Base-by-base conservation (phyloP, 2,113 vertebrate genomes). In the Lonchura striata region DNA sequence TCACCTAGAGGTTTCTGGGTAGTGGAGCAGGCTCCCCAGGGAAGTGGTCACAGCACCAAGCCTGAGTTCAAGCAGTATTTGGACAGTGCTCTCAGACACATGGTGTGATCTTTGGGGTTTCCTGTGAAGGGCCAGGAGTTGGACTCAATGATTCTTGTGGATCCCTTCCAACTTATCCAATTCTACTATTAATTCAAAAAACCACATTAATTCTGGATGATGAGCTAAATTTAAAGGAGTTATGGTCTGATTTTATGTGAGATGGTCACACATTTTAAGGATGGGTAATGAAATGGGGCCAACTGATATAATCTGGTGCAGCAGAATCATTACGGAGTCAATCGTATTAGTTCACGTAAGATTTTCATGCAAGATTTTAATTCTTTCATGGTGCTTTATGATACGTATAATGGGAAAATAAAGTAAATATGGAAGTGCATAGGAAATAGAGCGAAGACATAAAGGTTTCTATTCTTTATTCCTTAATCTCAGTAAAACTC, bases 341-440 rank as follows among this genome's bases (percentile, higher is more conserved):
- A 46, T 7, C 49, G 4, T 82, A 25, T 31, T 61, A 42, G 21
- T 42, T 63, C 3, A 3, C 0, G 0, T 25, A 44, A 42, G 14
- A 24, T 44, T 69, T 82, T 76, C 13, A 33, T 21, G 35, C 5
- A 44, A 52, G 7, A 31, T 50, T 88, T 91, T 47, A 24, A 41
- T 66, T 69, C 4, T 47, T 82, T 80, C 28, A 68, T 80, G 21
- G 2, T 47, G 9, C 6, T 70, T 69, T 77, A 39, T 65, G 13
- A 65, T 56, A 9, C 0, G 0, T 49, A 54, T n/a, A 70, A 4
- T 6, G 6, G 4, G 2, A 2, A 4, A 11, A 7, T n/a, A 69
- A 70, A 9, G 6, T n/a, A 49, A 68, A 42, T 20, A 56, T 25
- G 64, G 13, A 59, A 76, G 16, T 28, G 19, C 6, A 10, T 42